Evolutionary conservation across 2,888 invertebrate genomes (phyloP).

Genomic region (Acrobasis consociella): DNA sequence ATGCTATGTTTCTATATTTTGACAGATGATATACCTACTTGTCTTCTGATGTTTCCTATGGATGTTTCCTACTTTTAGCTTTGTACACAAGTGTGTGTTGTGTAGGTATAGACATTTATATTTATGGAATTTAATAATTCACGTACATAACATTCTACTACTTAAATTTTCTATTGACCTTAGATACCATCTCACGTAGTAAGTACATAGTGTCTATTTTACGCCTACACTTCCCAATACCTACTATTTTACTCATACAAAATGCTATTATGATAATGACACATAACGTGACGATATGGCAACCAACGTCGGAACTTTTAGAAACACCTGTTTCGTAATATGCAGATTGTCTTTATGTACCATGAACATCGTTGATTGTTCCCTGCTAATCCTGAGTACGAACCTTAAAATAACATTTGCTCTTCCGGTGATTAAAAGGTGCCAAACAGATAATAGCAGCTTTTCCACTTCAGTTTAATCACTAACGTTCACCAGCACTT

Average conservation of each 20-base stretch:
- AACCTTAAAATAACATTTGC: conserved; percentile 80
- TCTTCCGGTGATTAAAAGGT: conserved; percentile 67
- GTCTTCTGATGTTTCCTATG: no score
- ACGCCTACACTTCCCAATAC: conserved; percentile 47
- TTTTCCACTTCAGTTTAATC: conserved; percentile 41
- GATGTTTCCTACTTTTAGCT: no score
- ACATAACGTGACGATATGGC: conserved; percentile 31
- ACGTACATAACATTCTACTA: no score
- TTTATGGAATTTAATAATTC: no score
- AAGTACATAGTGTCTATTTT: conserved; percentile 30
- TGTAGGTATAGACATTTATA: no score
- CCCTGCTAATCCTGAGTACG: conserved; percentile 43
- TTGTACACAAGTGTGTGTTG: no score
- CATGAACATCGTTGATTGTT: conserved; percentile 32
- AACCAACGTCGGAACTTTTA: conserved; percentile 34
- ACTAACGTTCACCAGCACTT: conserved; percentile 31
- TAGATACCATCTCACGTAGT: no score
- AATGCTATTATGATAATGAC: conserved; percentile 40
- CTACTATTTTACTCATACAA: conserved; percentile 46
- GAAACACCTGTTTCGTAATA: conserved; percentile 46
- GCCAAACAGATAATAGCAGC: conserved; percentile 56
- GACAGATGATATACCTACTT: no score
- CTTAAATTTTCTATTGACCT: no score
- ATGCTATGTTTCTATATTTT: no score
- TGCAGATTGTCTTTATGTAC: conserved; percentile 28